Conservation (phyloP, 2,797 vertebrate species). For the Channa striata region DNA sequence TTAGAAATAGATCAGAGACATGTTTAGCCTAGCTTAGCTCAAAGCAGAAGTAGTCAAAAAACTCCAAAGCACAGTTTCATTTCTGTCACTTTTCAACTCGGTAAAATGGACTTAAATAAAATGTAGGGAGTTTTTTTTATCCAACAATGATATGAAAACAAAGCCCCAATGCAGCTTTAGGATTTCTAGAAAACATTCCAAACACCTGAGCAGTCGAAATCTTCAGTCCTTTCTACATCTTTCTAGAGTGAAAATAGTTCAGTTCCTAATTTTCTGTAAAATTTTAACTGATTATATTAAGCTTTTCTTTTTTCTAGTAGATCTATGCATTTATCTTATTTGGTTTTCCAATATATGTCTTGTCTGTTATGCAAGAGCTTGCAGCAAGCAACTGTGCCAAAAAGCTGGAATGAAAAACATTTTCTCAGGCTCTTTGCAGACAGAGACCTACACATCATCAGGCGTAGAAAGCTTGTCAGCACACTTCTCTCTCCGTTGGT, state of each 20-base stretch:
- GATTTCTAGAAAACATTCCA: neutral
- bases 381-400: conserved; percentile 40
- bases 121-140: neutral
- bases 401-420: conserved; percentile 60
- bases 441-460: conserved; percentile 56
- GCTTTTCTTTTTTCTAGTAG: conserved; percentile 17
- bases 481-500: conserved; percentile 55
- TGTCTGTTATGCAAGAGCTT: conserved; percentile 21
- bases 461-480: conserved; percentile 66
- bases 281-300: neutral
- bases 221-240: neutral
- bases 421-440: conserved; percentile 58
- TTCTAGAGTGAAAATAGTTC: neutral
- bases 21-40: conserved; percentile 34
- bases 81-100: conserved; percentile 1
- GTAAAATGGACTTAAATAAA: conserved; percentile 15
- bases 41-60: conserved; percentile 12
- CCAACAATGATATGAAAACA: conserved; percentile 2
- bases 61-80: conserved; percentile 13
- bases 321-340: conserved; percentile 37
- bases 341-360: conserved; percentile 22
- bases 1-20: conserved; percentile 35
- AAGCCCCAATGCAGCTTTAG: neutral
- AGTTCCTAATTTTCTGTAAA: conserved; percentile 3
- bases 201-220: conserved; percentile 1